These are phyloP conservation scores for Galeruca laticollis DNA, from an alignment of 2,888 invertebrate species.

Conservation along the genomic window DNA sequence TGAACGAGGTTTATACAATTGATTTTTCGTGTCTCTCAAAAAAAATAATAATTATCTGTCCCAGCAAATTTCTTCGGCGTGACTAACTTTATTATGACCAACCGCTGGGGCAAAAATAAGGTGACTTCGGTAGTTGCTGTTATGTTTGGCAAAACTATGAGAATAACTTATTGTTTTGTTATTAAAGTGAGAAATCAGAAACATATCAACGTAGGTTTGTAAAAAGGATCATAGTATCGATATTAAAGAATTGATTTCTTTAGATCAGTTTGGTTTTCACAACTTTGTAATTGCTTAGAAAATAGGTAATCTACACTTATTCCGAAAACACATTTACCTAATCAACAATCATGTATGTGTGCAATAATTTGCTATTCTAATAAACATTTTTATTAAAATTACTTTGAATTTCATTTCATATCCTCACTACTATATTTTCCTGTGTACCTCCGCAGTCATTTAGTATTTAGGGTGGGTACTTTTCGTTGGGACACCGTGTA, in stretches of 20 bases:
- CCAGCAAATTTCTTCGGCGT: no score
- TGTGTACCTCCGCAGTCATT: background rate
- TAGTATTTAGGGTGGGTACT: no score
- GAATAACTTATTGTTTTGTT: background rate
- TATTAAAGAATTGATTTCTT: constrained; percentile 25
- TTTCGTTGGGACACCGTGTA: no score
- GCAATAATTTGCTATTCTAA: constrained; percentile 62
- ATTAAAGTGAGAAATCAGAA: background rate
- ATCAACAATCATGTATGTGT: constrained; percentile 61
- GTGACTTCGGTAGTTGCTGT: no score
- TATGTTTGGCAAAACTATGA: no score
- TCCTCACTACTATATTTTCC: background rate
- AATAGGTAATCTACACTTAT: constrained; percentile 44
- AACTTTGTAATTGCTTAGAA: constrained; percentile 41
- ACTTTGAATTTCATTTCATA: constrained; percentile 3
- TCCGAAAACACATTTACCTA: constrained; percentile 53
- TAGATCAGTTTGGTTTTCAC: constrained; percentile 3
- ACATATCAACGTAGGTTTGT: constrained; percentile 32
- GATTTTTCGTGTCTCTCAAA: no score
- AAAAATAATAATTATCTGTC: no score
- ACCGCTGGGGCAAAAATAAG: no score
- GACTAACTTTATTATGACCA: no score
- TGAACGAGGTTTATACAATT: no score
- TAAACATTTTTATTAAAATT: constrained; percentile 58
- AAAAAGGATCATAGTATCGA: constrained; percentile 21